A percentile compares a stretch with the other conserved stretches of the same genome.
Evolutionary conservation across 2,797 vertebrate species (phyloP).

Genomic region (Karalla daura): DNA sequence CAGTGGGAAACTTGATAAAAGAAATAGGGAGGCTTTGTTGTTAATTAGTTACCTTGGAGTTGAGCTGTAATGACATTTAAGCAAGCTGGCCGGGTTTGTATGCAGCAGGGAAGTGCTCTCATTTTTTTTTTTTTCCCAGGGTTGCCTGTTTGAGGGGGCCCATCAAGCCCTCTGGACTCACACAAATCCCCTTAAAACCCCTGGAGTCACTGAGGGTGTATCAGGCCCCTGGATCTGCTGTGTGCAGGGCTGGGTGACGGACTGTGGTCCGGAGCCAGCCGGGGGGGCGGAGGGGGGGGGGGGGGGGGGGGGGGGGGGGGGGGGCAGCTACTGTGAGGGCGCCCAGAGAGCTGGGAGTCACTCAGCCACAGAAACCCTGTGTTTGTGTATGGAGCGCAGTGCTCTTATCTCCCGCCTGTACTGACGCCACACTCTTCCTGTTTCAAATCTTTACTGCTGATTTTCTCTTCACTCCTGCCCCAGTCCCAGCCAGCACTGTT

Average conservation of each 20-base stretch:
- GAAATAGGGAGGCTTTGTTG: conserved; percentile 49
- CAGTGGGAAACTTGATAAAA: conserved; percentile 40
- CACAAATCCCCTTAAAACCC: conserved; percentile 78
- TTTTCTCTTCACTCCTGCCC: conserved; percentile 84
- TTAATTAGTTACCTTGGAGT: conserved; percentile 61
- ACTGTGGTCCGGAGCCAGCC: conserved; percentile 68
- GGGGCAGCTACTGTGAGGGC: conserved; percentile 77
- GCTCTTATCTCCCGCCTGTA: conserved; percentile 91
- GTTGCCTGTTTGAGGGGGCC: conserved; percentile 59
- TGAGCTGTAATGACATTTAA: conserved; percentile 58
- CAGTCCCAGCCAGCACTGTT: conserved; percentile 74
- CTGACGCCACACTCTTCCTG: conserved; percentile 98
- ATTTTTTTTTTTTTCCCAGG: conserved; percentile 63
- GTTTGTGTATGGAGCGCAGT: conserved; percentile 90
- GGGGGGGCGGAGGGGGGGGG: conserved; percentile 70
- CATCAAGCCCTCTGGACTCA: conserved; percentile 52
- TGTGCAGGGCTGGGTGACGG: conserved; percentile 73
- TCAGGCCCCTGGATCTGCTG: conserved; percentile 76
- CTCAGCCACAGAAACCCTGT: conserved; percentile 84
- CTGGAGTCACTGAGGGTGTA: conserved; percentile 76
- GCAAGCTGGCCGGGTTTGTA: conserved; percentile 36
- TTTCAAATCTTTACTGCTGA: conserved; percentile 92
- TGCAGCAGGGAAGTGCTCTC: conserved; percentile 31
- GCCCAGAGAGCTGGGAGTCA: conserved; percentile 79
- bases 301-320: conserved; percentile 65